These are phyloP conservation scores for Eupeodes corollae DNA, from an alignment of 1,140 invertebrate species.

Conservation along the genomic window DNA sequence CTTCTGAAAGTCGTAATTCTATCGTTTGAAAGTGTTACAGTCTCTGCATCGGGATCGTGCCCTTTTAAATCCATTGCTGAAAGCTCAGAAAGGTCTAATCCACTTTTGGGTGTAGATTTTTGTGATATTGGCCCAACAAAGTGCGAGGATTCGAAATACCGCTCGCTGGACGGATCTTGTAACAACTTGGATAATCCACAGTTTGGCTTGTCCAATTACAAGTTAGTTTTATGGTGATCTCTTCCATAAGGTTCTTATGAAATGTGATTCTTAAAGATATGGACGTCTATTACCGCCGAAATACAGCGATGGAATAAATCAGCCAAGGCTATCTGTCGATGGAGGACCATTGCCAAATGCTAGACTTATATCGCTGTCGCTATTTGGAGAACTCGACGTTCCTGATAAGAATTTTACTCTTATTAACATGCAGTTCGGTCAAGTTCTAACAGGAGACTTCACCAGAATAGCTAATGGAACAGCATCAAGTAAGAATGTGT, in stretches of 20 bases:
- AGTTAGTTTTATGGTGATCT: slow-evolving; percentile 19
- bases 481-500: slow-evolving; percentile 51
- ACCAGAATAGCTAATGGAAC: slow-evolving; percentile 58
- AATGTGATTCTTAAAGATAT: slow-evolving; percentile 47
- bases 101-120: no score
- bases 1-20: no score
- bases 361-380: slow-evolving; percentile 53
- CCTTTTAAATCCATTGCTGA: no score
- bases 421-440: slow-evolving; percentile 73
- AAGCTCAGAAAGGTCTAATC: no score
- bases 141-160: slow-evolving; percentile 38
- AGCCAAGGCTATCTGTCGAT: slow-evolving; percentile 46
- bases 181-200: slow-evolving; percentile 65
- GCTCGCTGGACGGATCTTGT: slow-evolving; percentile 72
- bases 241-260: no score
- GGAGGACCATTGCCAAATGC: slow-evolving; percentile 56
- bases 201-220: slow-evolving; percentile 60
- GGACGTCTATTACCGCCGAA: slow-evolving; percentile 65
- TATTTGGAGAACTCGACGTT: slow-evolving; percentile 55
- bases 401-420: slow-evolving; percentile 60
- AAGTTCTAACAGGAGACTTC: slow-evolving; percentile 81
- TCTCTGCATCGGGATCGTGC: no score
- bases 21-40: no score
- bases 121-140: no score
- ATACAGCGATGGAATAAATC: slow-evolving; percentile 65